These are phyloP conservation scores for Jaculus jaculus DNA, from an alignment of 2,113 vertebrate genomes.

Conservation along the genomic window DNA sequence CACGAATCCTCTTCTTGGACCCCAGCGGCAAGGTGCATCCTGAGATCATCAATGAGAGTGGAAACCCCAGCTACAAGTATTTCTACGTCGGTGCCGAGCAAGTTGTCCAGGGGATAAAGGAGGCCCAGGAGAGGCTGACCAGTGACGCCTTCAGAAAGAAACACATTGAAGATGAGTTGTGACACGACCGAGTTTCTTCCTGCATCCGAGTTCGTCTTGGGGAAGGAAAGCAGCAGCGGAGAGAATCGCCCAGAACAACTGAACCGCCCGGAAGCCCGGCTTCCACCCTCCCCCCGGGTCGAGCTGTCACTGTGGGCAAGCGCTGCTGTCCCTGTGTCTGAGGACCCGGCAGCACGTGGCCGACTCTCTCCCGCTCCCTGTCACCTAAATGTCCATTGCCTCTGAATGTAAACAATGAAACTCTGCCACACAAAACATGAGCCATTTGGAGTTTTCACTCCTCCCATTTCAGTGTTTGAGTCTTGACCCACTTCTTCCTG, in stretches of 20 bases:
- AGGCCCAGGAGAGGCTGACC: conserved; percentile 95
- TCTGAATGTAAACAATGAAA: conserved; percentile 59
- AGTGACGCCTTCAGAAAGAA: conserved; percentile 91
- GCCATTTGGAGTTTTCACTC: conserved; percentile 58
- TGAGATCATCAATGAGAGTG: conserved; percentile 95
- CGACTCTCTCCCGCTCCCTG: conserved; percentile 8
- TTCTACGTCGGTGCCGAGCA: conserved; percentile 97
- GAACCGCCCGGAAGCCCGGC: conserved; percentile 72
- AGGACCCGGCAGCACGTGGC: neutral
- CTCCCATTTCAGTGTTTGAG: conserved; percentile 43
- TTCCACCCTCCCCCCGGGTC: conserved; percentile 52
- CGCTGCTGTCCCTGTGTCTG: no score
- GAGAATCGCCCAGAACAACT: conserved; percentile 50
- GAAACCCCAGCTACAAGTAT: conserved; percentile 98
- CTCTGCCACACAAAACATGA: conserved; percentile 57
- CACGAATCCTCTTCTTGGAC: conserved; percentile 98
- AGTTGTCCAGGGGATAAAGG: conserved; percentile 96
- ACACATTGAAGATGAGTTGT: conserved; percentile 94
- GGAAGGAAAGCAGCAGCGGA: conserved; percentile 45
- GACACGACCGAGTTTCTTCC: conserved; percentile 69
- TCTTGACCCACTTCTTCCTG: conserved; percentile 34
- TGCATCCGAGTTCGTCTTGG: conserved; percentile 30
- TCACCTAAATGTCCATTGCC: conserved; percentile 40
- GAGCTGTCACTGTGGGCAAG: no score
- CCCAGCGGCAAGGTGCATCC: conserved; percentile 93